These are phyloP conservation scores for Eudyptes chrysolophus DNA, from an alignment of 2,113 vertebrate species.

Conservation along the genomic window DNA sequence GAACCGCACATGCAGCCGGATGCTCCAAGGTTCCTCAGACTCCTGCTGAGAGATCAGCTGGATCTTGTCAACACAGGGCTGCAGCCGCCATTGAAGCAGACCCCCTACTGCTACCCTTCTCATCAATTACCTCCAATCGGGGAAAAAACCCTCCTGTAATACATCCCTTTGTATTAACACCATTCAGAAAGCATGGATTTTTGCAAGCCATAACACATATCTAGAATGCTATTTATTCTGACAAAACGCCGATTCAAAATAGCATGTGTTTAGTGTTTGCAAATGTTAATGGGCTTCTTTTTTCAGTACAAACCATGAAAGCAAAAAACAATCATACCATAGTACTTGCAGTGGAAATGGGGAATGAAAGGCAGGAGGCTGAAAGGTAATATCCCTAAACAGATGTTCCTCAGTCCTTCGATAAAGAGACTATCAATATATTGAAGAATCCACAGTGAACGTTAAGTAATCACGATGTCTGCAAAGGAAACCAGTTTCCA, in stretches of 20 bases:
- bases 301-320: neutral
- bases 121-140: neutral
- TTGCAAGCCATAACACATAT: neutral
- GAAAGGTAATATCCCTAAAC: neutral
- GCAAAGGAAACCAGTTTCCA: neutral
- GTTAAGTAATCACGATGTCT: neutral
- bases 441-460: neutral
- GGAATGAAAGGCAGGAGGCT: neutral
- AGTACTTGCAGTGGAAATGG: neutral
- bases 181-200: neutral
- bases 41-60: neutral
- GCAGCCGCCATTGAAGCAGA: neutral
- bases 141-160: neutral
- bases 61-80: neutral
- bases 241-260: neutral
- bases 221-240: neutral
- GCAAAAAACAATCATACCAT: neutral
- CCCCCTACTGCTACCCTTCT: neutral
- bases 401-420: neutral
- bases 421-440: neutral
- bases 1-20: rapidly evolving
- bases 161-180: neutral
- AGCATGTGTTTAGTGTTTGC: neutral
- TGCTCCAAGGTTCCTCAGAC: neutral
- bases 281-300: neutral